Evolutionary conservation across 2,113 vertebrate genomes (phyloP).

Genomic region (Gymnocephalus cernua): DNA sequence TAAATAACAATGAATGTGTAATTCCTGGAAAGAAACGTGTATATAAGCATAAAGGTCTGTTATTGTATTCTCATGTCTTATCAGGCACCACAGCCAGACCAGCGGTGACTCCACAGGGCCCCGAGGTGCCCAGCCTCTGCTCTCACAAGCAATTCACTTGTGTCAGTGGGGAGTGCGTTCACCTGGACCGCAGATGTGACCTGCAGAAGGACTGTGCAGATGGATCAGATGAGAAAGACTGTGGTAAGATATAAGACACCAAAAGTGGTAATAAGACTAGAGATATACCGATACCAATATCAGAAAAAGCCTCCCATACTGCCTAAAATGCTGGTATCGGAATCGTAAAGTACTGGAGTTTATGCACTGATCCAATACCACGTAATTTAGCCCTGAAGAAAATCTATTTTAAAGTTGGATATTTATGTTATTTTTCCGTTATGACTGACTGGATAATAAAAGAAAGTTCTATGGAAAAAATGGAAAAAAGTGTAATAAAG

Average conservation of each 20-base stretch:
- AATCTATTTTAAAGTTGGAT: no score
- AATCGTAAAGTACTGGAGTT: no score
- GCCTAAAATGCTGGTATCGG: no score
- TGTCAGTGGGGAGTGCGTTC: constrained; percentile 88
- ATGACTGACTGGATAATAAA: no score
- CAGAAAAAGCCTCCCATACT: no score
- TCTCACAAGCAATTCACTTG: constrained; percentile 88
- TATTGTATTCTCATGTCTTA: neutral
- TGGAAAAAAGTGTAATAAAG: no score
- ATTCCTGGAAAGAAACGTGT: neutral
- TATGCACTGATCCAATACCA: no score
- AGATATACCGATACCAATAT: no score
- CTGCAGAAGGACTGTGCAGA: constrained; percentile 87
- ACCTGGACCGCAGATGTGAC: constrained; percentile 84
- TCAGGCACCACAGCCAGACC: constrained; percentile 70
- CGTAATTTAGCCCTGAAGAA: no score
- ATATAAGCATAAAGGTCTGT: neutral
- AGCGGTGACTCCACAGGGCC: constrained; percentile 30
- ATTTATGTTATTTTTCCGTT: no score
- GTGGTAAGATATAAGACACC: constrained; percentile 79
- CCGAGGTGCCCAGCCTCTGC: constrained; percentile 77
- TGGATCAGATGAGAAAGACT: constrained; percentile 87
- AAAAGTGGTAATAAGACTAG: neutral
- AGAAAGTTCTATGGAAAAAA: no score
- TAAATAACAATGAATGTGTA: neutral